Conservation (phyloP, 2,888 invertebrate species). For the Abrostola tripartita region DNA sequence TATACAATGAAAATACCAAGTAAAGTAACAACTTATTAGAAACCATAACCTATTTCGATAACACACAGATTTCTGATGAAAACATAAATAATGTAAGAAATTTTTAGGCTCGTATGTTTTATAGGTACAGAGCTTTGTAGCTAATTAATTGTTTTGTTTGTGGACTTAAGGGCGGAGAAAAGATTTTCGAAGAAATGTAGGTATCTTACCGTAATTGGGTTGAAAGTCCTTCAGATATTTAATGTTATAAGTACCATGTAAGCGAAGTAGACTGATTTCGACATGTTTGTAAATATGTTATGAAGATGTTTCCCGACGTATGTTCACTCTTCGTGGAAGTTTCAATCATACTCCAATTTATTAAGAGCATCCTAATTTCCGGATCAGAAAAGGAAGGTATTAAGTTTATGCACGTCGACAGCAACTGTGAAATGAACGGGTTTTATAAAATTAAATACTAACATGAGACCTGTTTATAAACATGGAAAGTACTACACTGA, state of each 20-base stretch:
- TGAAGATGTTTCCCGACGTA: neutral
- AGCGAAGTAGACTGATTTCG: neutral
- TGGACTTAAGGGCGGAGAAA: no score
- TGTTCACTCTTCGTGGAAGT: neutral
- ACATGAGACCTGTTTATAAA: no score
- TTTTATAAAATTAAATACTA: no score
- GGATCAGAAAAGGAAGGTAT: neutral
- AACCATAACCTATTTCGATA: constrained; percentile 18
- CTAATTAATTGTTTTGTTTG: no score
- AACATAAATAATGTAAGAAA: neutral
- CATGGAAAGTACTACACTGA: no score
- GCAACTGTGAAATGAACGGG: no score
- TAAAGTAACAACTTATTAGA: constrained; percentile 36
- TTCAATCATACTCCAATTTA: neutral
- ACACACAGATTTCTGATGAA: neutral
- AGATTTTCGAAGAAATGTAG: no score
- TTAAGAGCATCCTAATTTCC: neutral
- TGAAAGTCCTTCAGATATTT: neutral
- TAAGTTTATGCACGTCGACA: neutral
- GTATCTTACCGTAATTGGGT: no score
- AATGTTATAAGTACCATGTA: neutral
- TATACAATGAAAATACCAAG: constrained; percentile 46
- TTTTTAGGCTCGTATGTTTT: neutral
- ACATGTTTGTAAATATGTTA: neutral
- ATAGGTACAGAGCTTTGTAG: no score